These are phyloP conservation scores for Pachyrhynchus sulphureomaculatus DNA, from an alignment of 1,140 invertebrate species.

Conservation along the genomic window DNA sequence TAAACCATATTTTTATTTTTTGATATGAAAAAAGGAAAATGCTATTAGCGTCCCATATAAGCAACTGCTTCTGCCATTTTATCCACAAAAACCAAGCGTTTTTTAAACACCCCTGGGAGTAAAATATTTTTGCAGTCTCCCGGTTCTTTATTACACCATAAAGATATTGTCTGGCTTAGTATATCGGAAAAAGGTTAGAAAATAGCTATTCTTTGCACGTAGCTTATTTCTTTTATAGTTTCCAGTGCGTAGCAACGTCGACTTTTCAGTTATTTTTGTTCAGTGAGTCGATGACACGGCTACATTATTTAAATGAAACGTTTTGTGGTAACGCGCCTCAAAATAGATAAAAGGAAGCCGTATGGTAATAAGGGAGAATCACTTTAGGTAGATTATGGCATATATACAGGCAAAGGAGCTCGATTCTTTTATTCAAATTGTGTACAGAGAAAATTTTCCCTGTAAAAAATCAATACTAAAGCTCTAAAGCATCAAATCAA, in stretches of 20 bases:
- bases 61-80: neutral
- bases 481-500: no score
- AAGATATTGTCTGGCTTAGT: slow-evolving; percentile 23
- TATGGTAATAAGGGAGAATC: no score
- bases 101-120: slow-evolving; percentile 9
- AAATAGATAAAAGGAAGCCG: neutral
- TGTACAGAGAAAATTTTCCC: no score
- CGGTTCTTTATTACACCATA: slow-evolving; percentile 18
- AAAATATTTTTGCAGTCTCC: slow-evolving; percentile 13
- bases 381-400: no score
- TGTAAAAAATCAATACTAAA: no score
- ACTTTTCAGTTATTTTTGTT: slow-evolving; percentile 3
- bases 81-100: slow-evolving; percentile 7
- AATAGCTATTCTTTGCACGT: slow-evolving; percentile 20
- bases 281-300: slow-evolving; percentile 12
- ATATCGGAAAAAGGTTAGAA: slow-evolving; percentile 13
- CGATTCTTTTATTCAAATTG: no score
- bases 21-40: no score
- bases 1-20: no score
- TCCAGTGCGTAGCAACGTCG: slow-evolving; percentile 14
- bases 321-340: neutral
- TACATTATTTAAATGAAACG: slow-evolving; percentile 14
- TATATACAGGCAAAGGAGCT: no score
- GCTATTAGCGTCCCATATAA: no score
- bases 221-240: slow-evolving; percentile 25